Conservation (phyloP, 2,888 invertebrate species). For the Ferdinandea cuprea region DNA sequence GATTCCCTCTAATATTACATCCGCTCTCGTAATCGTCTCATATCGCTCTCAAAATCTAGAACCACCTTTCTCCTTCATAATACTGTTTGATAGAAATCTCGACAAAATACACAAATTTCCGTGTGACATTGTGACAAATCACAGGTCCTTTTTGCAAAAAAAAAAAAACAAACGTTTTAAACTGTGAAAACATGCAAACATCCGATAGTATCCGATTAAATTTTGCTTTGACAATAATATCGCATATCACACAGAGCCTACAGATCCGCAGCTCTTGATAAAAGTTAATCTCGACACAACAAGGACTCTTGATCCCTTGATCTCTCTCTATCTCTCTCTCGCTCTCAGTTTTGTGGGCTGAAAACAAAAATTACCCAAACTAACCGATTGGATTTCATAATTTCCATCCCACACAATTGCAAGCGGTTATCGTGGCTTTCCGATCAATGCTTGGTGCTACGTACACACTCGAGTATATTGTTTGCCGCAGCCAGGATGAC, state of each 20-base stretch:
- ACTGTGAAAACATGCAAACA: constrained; percentile 73
- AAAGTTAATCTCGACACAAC: constrained; percentile 66
- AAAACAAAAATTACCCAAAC: constrained; percentile 19
- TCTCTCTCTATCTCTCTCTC: too few relatives aligned
- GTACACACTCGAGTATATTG: constrained; percentile 4
- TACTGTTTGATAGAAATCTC: constrained; percentile 41
- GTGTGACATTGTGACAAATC: constrained; percentile 13
- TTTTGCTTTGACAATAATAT: constrained; percentile 54
- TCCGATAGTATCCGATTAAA: constrained; percentile 65
- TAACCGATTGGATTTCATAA: constrained; percentile 63
- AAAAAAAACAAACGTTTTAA: constrained; percentile 30
- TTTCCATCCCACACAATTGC: constrained; percentile 55
- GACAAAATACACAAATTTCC: constrained; percentile 3
- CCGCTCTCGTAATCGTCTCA: constrained; percentile 13
- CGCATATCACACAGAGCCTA: constrained; percentile 53
- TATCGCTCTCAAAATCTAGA: constrained; percentile 16
- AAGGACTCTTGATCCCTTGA: constrained; percentile 16
- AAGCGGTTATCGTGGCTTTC: constrained; percentile 52
- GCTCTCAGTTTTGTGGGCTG: constrained; percentile 29
- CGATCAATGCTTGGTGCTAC: constrained; percentile 51
- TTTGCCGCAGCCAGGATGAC: constrained; percentile 37
- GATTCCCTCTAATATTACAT: constrained; percentile 38
- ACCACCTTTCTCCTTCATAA: background rate
- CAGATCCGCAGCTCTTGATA: constrained; percentile 67
- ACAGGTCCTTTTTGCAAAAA: constrained; percentile 13